Evolutionary conservation across 2,113 vertebrate genomes (phyloP).

Genomic region (Bujurquina vittata): DNA sequence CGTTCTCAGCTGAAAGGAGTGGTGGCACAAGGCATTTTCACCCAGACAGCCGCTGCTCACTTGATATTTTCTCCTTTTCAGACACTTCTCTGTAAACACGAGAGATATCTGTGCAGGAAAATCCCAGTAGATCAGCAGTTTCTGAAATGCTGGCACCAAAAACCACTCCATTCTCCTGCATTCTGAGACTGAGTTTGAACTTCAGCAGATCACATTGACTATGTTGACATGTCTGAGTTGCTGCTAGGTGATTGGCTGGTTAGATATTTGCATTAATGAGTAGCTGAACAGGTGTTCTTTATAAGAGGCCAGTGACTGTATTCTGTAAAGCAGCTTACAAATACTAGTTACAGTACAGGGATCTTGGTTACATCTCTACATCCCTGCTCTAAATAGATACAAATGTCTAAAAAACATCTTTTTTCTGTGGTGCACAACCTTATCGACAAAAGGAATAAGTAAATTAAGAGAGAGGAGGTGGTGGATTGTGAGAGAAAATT

Average conservation of each 20-base stretch:
- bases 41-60: neutral
- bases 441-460: neutral
- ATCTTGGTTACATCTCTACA: neutral
- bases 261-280: neutral
- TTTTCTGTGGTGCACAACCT: neutral
- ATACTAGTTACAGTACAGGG: neutral
- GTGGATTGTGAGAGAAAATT: conserved; percentile 53
- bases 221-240: neutral
- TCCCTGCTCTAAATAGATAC: too few relatives aligned
- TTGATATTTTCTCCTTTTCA: neutral
- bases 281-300: neutral
- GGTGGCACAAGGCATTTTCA: neutral
- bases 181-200: neutral
- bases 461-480: neutral
- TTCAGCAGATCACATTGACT: neutral
- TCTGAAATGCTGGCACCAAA: neutral
- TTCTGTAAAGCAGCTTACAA: too few relatives aligned
- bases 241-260: neutral
- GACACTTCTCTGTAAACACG: neutral
- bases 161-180: neutral
- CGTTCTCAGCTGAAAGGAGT: neutral
- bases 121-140: neutral
- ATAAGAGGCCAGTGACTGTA: too few relatives aligned
- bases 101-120: neutral
- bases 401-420: too few relatives aligned